These are phyloP conservation scores for Rhizomys pruinosus DNA, from an alignment of 2,113 vertebrate genomes.

Conservation along the genomic window DNA sequence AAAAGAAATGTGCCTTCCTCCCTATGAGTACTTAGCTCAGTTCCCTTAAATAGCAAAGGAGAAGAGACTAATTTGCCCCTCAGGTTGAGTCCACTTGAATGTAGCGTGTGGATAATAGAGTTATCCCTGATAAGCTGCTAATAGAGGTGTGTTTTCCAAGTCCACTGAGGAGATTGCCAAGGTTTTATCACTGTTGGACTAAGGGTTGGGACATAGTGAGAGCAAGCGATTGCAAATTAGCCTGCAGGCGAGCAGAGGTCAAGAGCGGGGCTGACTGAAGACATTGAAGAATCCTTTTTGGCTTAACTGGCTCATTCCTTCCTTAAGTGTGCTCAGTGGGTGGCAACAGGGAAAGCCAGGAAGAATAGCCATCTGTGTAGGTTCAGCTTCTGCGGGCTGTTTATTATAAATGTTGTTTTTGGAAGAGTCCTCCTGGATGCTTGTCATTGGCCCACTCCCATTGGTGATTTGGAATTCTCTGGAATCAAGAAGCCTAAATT, in stretches of 20 bases:
- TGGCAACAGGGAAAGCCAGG: constrained; percentile 31
- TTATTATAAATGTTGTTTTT: constrained; percentile 61
- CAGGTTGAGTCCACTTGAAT: not conserved
- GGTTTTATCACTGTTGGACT: not conserved
- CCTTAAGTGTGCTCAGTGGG: constrained; percentile 46
- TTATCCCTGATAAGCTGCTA: not conserved
- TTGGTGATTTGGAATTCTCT: constrained; percentile 23
- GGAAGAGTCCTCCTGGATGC: not conserved
- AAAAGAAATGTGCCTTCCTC: not conserved
- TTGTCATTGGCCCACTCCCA: not conserved
- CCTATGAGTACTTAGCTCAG: not conserved
- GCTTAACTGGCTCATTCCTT: not conserved
- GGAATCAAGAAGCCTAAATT: constrained; percentile 55
- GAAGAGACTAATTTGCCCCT: not conserved
- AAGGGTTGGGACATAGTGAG: not conserved
- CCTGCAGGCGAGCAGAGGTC: not conserved
- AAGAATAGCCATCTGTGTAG: constrained; percentile 41
- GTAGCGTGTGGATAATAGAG: too few relatives aligned
- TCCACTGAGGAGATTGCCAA: not conserved
- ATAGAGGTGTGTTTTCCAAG: not conserved
- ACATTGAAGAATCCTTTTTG: not conserved
- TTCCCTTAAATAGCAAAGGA: not conserved
- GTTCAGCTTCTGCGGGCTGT: not conserved
- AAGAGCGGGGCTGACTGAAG: constrained; percentile 41
- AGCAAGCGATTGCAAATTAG: not conserved